Evolutionary conservation across 1,140 invertebrate genomes (phyloP).

Genomic region (Heliconius melpomene): DNA sequence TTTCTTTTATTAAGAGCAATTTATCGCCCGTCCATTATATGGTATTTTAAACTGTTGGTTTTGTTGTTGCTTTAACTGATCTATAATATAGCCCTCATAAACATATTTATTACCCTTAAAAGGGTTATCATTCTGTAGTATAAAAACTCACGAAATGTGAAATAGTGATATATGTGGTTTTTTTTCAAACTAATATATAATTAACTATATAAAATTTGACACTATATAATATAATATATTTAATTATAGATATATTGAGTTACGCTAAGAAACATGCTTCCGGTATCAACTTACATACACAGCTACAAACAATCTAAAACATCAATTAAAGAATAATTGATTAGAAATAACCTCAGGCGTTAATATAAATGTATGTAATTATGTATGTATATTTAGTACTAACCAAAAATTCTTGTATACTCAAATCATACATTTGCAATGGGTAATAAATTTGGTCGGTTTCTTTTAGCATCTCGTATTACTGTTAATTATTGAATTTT

Average conservation of each 20-base stretch:
- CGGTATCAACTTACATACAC: too few species aligned
- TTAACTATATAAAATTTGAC: too few species aligned
- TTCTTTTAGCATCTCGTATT: conserved; percentile 67
- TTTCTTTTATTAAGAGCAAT: conserved; percentile 74
- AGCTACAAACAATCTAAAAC: too few species aligned
- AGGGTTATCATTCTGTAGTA: conserved; percentile 44
- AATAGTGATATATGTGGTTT: too few species aligned
- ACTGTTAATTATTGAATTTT: conserved; percentile 66
- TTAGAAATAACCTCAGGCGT: background rate
- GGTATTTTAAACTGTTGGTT: conserved; percentile 74
- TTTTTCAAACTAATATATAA: too few species aligned
- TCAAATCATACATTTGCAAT: conserved; percentile 52
- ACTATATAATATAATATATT: too few species aligned
- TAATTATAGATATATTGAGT: too few species aligned
- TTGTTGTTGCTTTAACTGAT: conserved; percentile 54
- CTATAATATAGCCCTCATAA: conserved; percentile 51
- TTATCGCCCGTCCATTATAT: conserved; percentile 70
- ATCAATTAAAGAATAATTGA: background rate
- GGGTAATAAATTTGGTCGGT: conserved; percentile 56
- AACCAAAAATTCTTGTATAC: conserved; percentile 5
- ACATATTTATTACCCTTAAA: conserved; percentile 54
- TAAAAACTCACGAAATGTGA: background rate
- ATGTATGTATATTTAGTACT: background rate
- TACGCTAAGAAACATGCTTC: too few species aligned
- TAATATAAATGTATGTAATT: background rate